Conservation (phyloP, 2,113 vertebrate genomes). For the Tragelaphus imberbis region DNA sequence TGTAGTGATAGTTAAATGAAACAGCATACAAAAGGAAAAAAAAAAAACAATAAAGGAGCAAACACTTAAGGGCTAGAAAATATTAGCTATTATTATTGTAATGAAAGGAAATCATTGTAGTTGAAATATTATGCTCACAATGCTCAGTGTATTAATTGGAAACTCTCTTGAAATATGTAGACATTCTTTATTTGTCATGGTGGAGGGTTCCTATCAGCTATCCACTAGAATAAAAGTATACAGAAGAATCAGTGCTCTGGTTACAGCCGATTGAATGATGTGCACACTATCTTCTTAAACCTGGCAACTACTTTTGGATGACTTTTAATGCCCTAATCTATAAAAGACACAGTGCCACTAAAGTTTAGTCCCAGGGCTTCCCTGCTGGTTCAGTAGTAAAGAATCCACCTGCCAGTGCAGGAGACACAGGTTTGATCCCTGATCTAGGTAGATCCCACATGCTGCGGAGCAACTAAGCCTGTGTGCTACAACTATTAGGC, state of each 20-base stretch:
- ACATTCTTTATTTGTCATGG: not conserved
- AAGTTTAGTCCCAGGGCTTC: not conserved
- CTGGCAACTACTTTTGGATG: not conserved
- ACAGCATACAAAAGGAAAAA: not conserved
- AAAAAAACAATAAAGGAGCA: not conserved
- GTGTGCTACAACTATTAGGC: not conserved
- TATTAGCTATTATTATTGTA: not conserved
- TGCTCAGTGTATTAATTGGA: not conserved
- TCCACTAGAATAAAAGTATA: not conserved
- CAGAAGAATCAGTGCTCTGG: not conserved
- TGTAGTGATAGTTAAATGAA: not conserved
- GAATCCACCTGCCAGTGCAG: not conserved
- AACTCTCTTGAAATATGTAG: not conserved
- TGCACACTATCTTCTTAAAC: not conserved
- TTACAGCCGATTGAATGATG: not conserved
- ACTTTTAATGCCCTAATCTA: not conserved
- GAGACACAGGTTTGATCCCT: not conserved
- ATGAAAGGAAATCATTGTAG: not conserved
- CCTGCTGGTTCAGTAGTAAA: not conserved
- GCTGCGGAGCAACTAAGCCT: not conserved
- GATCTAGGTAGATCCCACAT: not conserved
- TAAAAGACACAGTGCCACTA: not conserved
- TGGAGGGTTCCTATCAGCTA: not conserved
- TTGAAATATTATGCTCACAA: not conserved
- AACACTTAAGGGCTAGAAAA: not conserved